phyloP scores from a whole-genome alignment of 1,140 invertebrate species.

The Scylla paramamosain region DNA sequence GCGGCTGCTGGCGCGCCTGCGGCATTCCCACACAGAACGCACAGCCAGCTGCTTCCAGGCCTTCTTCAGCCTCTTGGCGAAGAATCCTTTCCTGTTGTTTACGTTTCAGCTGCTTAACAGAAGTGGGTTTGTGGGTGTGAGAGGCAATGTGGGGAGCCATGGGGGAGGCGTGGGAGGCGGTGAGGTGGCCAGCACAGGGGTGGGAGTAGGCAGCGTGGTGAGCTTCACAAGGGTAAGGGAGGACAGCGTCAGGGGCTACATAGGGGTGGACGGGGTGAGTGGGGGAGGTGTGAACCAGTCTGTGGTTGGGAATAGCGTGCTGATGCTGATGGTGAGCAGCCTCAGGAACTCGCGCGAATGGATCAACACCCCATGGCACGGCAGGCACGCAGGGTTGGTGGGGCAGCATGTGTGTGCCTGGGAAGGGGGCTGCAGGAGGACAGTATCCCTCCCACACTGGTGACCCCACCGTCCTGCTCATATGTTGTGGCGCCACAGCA shows the following conservation, averaged over 20 bases:
- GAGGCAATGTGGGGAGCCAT: background rate
- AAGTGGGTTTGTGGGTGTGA: constrained; percentile 67
- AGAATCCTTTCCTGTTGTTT: constrained; percentile 72
- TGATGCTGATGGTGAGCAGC: too few species aligned
- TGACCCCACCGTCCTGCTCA: background rate
- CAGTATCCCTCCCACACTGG: background rate
- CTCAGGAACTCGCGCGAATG: background rate
- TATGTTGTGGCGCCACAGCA: background rate
- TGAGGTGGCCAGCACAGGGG: background rate
- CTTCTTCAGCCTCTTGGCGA: constrained; percentile 65
- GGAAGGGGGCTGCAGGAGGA: background rate
- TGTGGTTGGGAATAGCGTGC: constrained; percentile 47
- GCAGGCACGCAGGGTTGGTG: background rate
- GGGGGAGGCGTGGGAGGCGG: background rate
- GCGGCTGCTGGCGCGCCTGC: constrained; percentile 38
- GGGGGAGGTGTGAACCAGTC: background rate
- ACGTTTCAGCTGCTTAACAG: constrained; percentile 75
- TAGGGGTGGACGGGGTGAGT: background rate
- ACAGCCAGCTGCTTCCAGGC: constrained; percentile 58
- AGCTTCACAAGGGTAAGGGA: background rate
- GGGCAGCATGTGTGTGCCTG: background rate
- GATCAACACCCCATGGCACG: background rate
- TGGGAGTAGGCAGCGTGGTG: background rate
- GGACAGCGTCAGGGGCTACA: background rate
- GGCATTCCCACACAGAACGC: constrained; percentile 73